Evolutionary conservation across 2,113 vertebrate species (phyloP), one percentile per base, ranked within the genome.

Genomic region (Oncorhynchus masou): DNA sequence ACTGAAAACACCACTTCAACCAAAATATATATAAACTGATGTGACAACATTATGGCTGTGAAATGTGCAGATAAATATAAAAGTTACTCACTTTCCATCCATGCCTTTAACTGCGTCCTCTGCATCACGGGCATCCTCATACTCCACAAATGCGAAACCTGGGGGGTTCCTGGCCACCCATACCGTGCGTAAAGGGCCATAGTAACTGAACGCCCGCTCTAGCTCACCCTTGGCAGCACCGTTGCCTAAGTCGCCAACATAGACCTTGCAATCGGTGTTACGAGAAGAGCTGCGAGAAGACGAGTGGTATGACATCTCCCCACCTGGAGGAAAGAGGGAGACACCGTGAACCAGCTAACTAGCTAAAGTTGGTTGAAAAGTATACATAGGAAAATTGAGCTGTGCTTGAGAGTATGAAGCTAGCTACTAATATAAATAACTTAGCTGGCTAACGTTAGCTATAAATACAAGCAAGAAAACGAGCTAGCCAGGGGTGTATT

Each of bases 101-200:
- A 94, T 94, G 72, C 94, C 94, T 76, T 94, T 94, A 57, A 94
- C 93, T 20, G 94, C 94, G 75, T 95, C 94, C 72, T 94, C 93
- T 39, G 94, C 94, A 54, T 95, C 94, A 79, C 94, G 89, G 62
- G 94, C 80, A 78, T 95, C 94, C 71, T 95, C 94, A 80, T 93
- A 95, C 84, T 95, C 93, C 9, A 95, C 94, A 45, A 95, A 94
- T 57, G 94, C 93, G 19, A 95, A 95, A 12, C 94, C 94, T 0
- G 94, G 94, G 0, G 94, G 94, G 86, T 95, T 95, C 70, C 94
- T 86, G 5, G 94, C 94, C 70, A 95, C 94, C 94, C 94, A 94
- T 15, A 95, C 94, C 1, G 80, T 94, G 16, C 94, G 89, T 73
- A 95, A 86, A 0, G 94, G 94, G 11, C 94, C 94, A 0, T 95